These are phyloP conservation scores for Pseudorectes ferrugineus DNA, from an alignment of 2,113 vertebrate genomes.

Conservation along the genomic window DNA sequence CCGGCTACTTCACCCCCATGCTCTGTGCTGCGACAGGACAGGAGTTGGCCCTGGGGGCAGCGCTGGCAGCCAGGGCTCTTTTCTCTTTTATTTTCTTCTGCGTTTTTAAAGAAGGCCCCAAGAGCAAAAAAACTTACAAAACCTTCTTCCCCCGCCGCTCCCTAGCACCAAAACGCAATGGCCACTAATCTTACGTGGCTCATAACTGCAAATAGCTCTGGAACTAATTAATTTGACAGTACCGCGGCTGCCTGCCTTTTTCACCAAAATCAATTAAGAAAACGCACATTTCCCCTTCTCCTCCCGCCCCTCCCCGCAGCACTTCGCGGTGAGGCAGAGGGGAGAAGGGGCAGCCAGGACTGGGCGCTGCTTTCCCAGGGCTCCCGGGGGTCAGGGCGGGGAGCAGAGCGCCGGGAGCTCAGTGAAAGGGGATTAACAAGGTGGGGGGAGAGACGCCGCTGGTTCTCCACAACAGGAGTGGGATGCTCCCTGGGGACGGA, in stretches of 20 bases:
- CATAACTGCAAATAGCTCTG: conserved; percentile 23
- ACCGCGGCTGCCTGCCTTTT: neutral
- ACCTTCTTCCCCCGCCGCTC: neutral
- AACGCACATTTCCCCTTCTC: neutral
- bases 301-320: neutral
- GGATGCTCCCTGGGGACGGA: conserved; percentile 25
- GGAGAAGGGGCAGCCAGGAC: neutral
- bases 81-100: neutral
- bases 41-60: neutral
- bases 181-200: neutral
- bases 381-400: neutral
- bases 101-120: neutral
- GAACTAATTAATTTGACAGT: conserved; percentile 45
- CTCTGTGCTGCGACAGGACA: neutral
- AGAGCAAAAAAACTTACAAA: neutral
- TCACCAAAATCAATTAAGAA: conserved; percentile 56
- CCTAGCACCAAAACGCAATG: neutral
- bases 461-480: neutral
- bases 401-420: neutral
- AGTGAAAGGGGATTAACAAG: conserved; percentile 41
- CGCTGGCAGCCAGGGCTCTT: neutral
- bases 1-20: neutral
- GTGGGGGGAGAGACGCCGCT: neutral
- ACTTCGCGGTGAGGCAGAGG: neutral
- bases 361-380: conserved; percentile 53